Percentiles rank a stretch among this genome's conserved stretches.
Evolutionary conservation across 2,113 vertebrate genomes (phyloP).

Genomic region (Hassar affinis): DNA sequence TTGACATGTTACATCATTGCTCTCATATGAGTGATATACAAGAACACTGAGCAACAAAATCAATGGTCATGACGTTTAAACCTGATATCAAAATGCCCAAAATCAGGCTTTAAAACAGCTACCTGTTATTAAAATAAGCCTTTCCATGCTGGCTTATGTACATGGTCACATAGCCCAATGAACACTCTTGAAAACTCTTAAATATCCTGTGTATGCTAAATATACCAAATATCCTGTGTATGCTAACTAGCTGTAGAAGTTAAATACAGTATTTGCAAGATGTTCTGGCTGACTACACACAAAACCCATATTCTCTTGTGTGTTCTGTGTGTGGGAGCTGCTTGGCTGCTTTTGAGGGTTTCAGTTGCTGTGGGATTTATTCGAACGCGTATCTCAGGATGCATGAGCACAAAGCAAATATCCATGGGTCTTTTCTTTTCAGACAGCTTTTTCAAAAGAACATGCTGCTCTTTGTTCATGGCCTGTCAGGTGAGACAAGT

Average conservation of each 20-base stretch:
- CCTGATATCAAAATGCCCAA: neutral
- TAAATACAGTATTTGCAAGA: neutral
- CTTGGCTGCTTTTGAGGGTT: neutral
- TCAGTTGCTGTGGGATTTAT: conserved; percentile 4
- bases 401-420: conserved; percentile 2
- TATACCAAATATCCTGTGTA: neutral
- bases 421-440: neutral
- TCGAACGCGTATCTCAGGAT: neutral
- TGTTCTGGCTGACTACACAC: neutral
- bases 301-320: neutral
- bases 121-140: neutral
- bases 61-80: neutral
- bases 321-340: neutral
- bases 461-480: conserved; percentile 6
- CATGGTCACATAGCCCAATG: neutral
- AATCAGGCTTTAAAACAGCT: neutral
- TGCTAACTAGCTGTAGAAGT: neutral
- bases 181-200: neutral
- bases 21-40: neutral
- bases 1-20: neutral
- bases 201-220: neutral
- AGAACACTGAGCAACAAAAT: neutral
- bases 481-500: conserved; percentile 30
- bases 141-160: neutral
- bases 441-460: conserved; percentile 23